A percentile compares a stretch with the other conserved stretches of the same genome.
These are phyloP conservation scores for Rhinolophus sinicus DNA, from an alignment of 2,113 vertebrate species.

Conservation along the genomic window DNA sequence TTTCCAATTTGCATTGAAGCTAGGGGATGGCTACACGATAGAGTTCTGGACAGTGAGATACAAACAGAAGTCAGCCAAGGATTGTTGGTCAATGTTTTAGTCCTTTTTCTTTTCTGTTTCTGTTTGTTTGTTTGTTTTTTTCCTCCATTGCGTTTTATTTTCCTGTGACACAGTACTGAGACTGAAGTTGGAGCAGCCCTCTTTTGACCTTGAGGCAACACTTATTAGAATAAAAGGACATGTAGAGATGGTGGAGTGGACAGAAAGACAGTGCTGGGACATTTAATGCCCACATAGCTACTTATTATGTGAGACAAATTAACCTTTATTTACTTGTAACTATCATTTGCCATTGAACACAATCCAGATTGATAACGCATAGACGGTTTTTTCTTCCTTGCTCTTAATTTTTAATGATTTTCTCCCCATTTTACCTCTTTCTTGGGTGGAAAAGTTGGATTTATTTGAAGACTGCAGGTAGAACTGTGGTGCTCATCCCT, in stretches of 20 bases:
- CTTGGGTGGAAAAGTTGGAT: not conserved
- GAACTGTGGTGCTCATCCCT: not conserved
- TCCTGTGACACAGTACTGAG: not conserved
- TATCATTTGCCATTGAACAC: not conserved
- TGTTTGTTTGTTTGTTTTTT: not conserved
- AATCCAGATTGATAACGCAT: not conserved
- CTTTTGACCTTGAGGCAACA: not conserved
- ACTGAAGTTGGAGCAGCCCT: not conserved
- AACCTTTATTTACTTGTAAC: not conserved
- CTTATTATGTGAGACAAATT: not conserved
- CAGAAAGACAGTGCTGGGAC: not conserved
- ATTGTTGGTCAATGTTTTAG: not conserved
- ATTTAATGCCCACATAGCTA: accelerated
- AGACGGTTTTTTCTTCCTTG: not conserved
- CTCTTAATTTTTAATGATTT: not conserved
- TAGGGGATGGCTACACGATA: not conserved
- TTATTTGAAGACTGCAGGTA: not conserved
- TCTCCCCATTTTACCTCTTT: not conserved
- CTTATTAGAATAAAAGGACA: not conserved
- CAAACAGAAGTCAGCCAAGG: not conserved
- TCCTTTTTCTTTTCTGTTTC: not conserved
- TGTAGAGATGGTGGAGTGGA: not conserved
- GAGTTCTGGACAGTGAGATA: not conserved
- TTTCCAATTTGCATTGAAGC: not conserved
- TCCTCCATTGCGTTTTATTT: not conserved